Evolutionary conservation across 1,140 invertebrate genomes (phyloP), one percentile per base, ranked within the genome.

Genomic region (Cardiocondyla obscurior): DNA sequence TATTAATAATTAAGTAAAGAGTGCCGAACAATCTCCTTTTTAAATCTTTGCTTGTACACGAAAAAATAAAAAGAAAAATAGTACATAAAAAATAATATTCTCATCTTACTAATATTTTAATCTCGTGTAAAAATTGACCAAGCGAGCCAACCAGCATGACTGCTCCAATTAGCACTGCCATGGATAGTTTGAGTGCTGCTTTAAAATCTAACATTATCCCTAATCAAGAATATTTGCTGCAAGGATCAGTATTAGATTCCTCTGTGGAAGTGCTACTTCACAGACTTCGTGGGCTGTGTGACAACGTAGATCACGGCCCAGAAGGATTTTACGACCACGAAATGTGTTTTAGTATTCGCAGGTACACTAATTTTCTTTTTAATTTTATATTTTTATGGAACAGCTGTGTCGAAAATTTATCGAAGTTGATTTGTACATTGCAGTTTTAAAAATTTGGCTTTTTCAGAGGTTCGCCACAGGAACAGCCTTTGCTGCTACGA

Each of bases 301-400:
- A 99, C 88, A 99, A 99, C 95, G 97, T 98, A 6, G 98, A 99
- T 91, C 96, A 96, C 74, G 97, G 97, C 6, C 97, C 97, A 8
- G 98, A 99, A 94, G 96, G 96, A 0, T 99, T 99, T 92, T 96
- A 98, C 91, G 98, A 99, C 94, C 97, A 98, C 89, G 97, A 98
- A 94, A 96, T 97, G 88, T 97, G 97, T 92, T 97, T 97, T 88
- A 97, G 96, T 79, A 95, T 98, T 49, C 94, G 97, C 77, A 95
- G 95, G 92, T 93, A 90, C n/a, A 19, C 10, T 14, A 0, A 36
- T 60, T 16, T 42, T 7, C 19, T 44, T 51, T 36, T 4, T 10
- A 8, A 39, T 7, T 39, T 1, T 7, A 3, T 5, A 0, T 62
- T 60, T 39, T 14, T 8, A 39, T 12, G 22, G 30, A 39, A 6